Conservation (phyloP, 2,113 vertebrate species). For the Cryptotis parvus region DNA sequence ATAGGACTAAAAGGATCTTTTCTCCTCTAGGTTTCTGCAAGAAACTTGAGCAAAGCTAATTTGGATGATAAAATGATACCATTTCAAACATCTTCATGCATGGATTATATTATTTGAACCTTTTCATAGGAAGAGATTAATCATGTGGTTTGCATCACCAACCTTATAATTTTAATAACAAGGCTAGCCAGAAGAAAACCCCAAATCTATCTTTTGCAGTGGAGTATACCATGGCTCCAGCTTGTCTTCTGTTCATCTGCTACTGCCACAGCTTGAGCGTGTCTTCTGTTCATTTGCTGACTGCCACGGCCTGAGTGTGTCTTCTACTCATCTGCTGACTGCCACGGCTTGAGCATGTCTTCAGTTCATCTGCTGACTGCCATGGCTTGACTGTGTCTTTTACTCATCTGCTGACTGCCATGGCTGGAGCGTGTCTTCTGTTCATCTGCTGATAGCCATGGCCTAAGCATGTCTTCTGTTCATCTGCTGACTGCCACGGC, state of each 20-base stretch:
- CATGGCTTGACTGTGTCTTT: too few species aligned
- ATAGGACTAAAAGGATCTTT: conserved; percentile 64
- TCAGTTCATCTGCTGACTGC: too few species aligned
- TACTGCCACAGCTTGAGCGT: too few species aligned
- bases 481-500: neutral
- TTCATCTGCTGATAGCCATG: neutral
- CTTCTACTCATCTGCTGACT: too few species aligned
- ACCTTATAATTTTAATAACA: conserved; percentile 59
- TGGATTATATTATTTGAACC: conserved; percentile 53
- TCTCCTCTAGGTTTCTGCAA: conserved; percentile 59
- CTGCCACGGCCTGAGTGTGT: too few species aligned
- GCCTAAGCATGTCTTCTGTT: neutral
- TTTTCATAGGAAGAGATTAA: conserved; percentile 67
- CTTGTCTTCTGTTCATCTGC: neutral
- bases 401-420: too few species aligned
- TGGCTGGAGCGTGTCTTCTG: neutral
- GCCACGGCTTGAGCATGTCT: too few species aligned
- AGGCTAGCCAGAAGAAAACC: conserved; percentile 49
- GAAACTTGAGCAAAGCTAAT: conserved; percentile 67
- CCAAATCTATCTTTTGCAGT: conserved; percentile 42
- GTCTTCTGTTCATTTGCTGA: too few species aligned
- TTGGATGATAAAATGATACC: conserved; percentile 72
- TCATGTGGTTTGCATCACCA: conserved; percentile 55
- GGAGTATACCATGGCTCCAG: neutral
- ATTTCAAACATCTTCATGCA: conserved; percentile 72